Percentiles rank a stretch among this genome's conserved stretches.
Conservation (phyloP, 2,797 vertebrate genomes). For the Merluccius polli region DNA sequence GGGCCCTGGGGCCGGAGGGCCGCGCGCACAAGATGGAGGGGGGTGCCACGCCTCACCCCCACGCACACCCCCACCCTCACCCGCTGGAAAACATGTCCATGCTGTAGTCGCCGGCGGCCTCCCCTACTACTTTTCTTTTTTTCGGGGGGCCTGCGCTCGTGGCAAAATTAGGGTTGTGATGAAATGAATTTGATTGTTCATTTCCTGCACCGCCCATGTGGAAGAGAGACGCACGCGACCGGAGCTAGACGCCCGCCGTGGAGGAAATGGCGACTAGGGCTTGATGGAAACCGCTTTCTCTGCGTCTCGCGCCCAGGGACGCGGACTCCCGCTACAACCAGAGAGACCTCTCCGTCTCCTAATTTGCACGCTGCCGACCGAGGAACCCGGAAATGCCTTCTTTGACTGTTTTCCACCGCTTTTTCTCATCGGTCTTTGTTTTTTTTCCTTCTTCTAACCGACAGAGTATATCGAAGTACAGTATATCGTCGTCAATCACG, state of each 20-base stretch:
- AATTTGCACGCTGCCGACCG: slow-evolving; percentile 66
- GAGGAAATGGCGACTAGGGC: slow-evolving; percentile 6
- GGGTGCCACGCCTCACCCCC: slow-evolving; percentile 24
- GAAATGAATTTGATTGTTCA: slow-evolving; percentile 43
- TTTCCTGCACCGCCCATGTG: slow-evolving; percentile 24
- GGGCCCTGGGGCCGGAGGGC: slow-evolving; percentile 49
- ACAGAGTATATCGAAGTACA: slow-evolving; percentile 10
- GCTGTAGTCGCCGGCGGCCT: slow-evolving; percentile 50
- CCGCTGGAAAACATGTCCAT: slow-evolving; percentile 62
- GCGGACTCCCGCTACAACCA: slow-evolving; percentile 27
- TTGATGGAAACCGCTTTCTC: slow-evolving; percentile 1
- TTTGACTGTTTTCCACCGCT: too few relatives aligned
- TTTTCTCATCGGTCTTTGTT: slow-evolving; percentile 6
- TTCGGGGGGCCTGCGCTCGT: too few relatives aligned
- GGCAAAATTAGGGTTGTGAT: slow-evolving; percentile 5
- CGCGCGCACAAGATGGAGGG: slow-evolving; percentile 61
- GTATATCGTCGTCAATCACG: too few relatives aligned
- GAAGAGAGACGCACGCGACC: slow-evolving; percentile 36
- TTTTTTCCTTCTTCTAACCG: slow-evolving; percentile 13
- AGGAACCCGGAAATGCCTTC: slow-evolving; percentile 39
- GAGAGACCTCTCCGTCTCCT: slow-evolving; percentile 30
- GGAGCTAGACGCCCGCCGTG: slow-evolving; percentile 34
- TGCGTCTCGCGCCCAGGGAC: neutral
- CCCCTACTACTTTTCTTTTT: too few relatives aligned
- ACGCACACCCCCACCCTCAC: slow-evolving; percentile 43